Base-by-base conservation (phyloP, 2,888 invertebrate species). In the Tanytarsus gracilentus region DNA sequence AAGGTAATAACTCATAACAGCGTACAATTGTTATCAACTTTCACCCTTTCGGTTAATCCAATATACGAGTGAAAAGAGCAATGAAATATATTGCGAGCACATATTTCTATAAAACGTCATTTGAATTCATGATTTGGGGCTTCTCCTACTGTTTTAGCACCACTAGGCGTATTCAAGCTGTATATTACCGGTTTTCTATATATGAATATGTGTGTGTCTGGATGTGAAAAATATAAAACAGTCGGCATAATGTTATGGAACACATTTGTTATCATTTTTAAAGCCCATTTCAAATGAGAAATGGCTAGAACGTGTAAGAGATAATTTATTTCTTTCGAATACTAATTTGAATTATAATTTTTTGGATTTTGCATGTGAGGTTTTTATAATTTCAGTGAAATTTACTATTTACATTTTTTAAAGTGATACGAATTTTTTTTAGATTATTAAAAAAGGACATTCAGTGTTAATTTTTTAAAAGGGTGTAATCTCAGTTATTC, bases 291-390 rank as follows among this genome's bases (percentile, higher is more conserved):
- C 7, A 21, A 25, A 36, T 53, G 53, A 53, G 26, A 25, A 53
- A 53, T 36, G 53, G 39, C 7, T 5, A 18, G 7, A 33, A n/a
- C 23, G 36, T 53, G 53, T 27, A 39, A n/a, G 26, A 23, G 5
- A 36, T 53, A 53, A 53, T 36, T 53, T 53, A 53, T 53, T 33
- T 21, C 36, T 36, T 53, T 53, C 39, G 53, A 18, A 53, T 36
- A 53, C 27, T 53, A 36, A 53, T 53, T 53, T 30, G 11, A 23
- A 4, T 44, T 33, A 11, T 5, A 2, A 11, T 5, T n/a, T 33
- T 33, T n/a, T n/a, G n/a, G n/a, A n/a, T n/a, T n/a, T n/a, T n/a
- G n/a, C n/a, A n/a, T n/a, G n/a, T n/a, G n/a, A n/a, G n/a, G n/a
- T n/a, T n/a, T n/a, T n/a, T n/a, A n/a, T n/a, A n/a, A n/a, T n/a